Evolutionary conservation across 37 sponge, comb jelly and placozoan genomes (phyloP).

Genomic region (Oscarella lobularis): DNA sequence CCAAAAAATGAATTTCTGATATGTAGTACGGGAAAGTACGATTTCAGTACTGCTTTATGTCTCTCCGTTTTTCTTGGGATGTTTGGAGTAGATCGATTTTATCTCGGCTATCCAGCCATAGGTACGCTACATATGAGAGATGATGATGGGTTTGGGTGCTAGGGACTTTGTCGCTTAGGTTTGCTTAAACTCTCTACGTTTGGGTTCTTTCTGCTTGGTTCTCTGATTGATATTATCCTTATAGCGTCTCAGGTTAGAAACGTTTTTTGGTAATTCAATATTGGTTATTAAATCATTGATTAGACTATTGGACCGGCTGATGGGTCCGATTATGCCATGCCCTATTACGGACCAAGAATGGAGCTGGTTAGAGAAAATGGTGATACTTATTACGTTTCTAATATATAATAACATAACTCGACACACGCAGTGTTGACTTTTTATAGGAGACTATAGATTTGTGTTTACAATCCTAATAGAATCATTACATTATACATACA

Average conservation of each 20-base stretch:
- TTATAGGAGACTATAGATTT: too few relatives aligned
- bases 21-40: background rate
- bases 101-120: slow-evolving; percentile 92
- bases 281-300: background rate
- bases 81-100: slow-evolving; percentile 92
- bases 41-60: background rate
- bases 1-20: background rate
- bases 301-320: slow-evolving; percentile 86
- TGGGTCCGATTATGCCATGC: slow-evolving; percentile 53
- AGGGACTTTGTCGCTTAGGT: too few relatives aligned
- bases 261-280: too few relatives aligned
- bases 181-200: slow-evolving; percentile 88
- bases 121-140: slow-evolving; percentile 57
- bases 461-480: too few relatives aligned
- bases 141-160: too few relatives aligned
- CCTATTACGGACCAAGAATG: slow-evolving; percentile 72
- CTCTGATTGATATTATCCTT: slow-evolving; percentile 82
- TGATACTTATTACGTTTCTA: slow-evolving; percentile 14
- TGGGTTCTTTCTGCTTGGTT: slow-evolving; percentile 92
- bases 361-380: slow-evolving; percentile 12
- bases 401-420: too few relatives aligned
- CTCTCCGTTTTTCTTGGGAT: slow-evolving; percentile 70
- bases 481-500: too few relatives aligned
- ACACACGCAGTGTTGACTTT: too few relatives aligned
- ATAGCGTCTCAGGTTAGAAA: slow-evolving; percentile 61